Evolutionary conservation across 2,888 invertebrate genomes (phyloP).

Genomic region (Doris montereyensis): DNA sequence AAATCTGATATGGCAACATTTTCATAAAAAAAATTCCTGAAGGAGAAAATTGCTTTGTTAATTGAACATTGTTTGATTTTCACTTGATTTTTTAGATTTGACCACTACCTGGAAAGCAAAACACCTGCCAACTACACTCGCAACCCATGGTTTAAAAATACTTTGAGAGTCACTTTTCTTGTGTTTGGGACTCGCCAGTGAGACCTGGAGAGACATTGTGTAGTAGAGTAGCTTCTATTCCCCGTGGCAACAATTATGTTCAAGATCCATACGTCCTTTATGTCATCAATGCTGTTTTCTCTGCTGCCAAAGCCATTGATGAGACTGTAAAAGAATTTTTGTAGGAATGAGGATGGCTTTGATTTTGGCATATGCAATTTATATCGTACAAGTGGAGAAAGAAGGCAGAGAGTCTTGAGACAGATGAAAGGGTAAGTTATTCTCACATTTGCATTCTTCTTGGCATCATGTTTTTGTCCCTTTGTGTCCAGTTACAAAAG

Average conservation of each 20-base stretch:
- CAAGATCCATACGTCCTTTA: slow-evolving; percentile 69
- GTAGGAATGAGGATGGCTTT: slow-evolving; percentile 41
- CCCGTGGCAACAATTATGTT: slow-evolving; percentile 56
- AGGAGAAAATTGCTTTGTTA: too few species aligned
- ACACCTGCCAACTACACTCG: slow-evolving; percentile 58
- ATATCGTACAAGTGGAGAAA: slow-evolving; percentile 58
- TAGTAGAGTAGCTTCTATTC: too few species aligned
- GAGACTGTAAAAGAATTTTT: slow-evolving; percentile 52
- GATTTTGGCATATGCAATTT: slow-evolving; percentile 55
- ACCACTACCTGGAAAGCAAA: slow-evolving; percentile 63
- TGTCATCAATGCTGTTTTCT: slow-evolving; percentile 69
- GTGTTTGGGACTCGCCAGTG: slow-evolving; percentile 13
- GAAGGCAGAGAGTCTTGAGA: slow-evolving; percentile 54
- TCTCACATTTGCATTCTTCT: too few species aligned
- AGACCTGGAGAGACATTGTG: too few species aligned
- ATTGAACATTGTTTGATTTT: too few species aligned
- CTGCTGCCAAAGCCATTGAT: slow-evolving; percentile 64
- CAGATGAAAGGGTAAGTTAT: slow-evolving; percentile 49
- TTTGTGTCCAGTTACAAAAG: too few species aligned
- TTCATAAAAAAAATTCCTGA: too few species aligned
- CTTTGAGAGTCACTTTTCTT: slow-evolving; percentile 63
- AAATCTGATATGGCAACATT: too few species aligned
- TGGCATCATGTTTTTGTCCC: too few species aligned
- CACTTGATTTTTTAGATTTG: slow-evolving; percentile 53
- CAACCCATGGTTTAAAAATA: slow-evolving; percentile 75